phyloP scores from a whole-genome alignment of 2,113 vertebrate species.

The Oncorhynchus gorbuscha region DNA sequence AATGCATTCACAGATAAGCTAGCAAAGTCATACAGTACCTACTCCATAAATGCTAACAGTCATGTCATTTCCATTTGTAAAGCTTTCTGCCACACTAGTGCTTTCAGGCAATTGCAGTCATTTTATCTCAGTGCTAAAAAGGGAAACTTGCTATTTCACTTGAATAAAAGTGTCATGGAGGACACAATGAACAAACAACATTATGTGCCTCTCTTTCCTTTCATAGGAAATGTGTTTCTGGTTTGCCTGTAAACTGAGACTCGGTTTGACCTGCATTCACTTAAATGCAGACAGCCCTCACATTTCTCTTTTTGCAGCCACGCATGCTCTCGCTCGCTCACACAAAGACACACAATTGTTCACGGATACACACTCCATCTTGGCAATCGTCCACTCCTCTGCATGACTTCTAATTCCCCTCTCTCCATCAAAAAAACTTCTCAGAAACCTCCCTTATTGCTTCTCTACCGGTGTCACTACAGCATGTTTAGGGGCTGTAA shows the following conservation, averaged over 20 bases:
- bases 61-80: slow-evolving; percentile 42
- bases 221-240: slow-evolving; percentile 40
- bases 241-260: slow-evolving; percentile 54
- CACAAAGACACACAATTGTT: slow-evolving; percentile 30
- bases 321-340: not conserved
- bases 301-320: slow-evolving; percentile 6
- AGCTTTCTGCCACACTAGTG: slow-evolving; percentile 37
- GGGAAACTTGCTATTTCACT: slow-evolving; percentile 41
- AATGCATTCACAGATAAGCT: too few relatives aligned
- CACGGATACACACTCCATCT: slow-evolving; percentile 5
- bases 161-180: slow-evolving; percentile 12
- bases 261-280: slow-evolving; percentile 30
- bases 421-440: too few relatives aligned
- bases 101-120: slow-evolving; percentile 61
- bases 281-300: not conserved
- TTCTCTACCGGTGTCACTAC: slow-evolving; percentile 7
- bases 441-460: too few relatives aligned
- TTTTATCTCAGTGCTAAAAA: slow-evolving; percentile 64
- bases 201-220: slow-evolving; percentile 9
- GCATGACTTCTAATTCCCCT: not conserved
- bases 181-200: not conserved
- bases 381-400: not conserved
- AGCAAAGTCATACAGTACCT: not conserved
- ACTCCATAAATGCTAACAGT: slow-evolving; percentile 30
- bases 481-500: slow-evolving; percentile 16